A percentile compares a stretch with the other conserved stretches of the same genome.
These are phyloP conservation scores for Ameiurus melas DNA, from an alignment of 2,113 vertebrate species.

Conservation along the genomic window DNA sequence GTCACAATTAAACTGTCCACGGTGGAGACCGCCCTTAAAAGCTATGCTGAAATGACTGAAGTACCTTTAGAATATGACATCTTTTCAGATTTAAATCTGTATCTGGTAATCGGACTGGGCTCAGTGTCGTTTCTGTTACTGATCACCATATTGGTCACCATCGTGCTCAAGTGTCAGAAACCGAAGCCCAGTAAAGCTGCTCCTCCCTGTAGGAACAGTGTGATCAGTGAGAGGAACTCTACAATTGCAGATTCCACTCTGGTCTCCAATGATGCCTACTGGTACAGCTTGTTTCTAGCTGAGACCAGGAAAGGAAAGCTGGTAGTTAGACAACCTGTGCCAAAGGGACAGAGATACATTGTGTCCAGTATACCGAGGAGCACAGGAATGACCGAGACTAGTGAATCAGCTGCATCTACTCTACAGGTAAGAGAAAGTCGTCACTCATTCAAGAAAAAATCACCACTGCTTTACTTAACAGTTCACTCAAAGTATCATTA, in stretches of 20 bases:
- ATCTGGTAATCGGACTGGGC: slow-evolving; percentile 68
- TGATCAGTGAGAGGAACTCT: slow-evolving; percentile 59
- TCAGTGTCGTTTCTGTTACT: slow-evolving; percentile 75
- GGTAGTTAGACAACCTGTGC: slow-evolving; percentile 58
- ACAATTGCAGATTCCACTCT: slow-evolving; percentile 58
- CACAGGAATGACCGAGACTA: slow-evolving; percentile 61
- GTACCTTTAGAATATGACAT: slow-evolving; percentile 62
- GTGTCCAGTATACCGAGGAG: slow-evolving; percentile 64
- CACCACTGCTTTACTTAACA: not conserved
- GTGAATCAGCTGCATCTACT: slow-evolving; percentile 62
- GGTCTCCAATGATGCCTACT: slow-evolving; percentile 62
- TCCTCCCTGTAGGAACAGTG: slow-evolving; percentile 56
- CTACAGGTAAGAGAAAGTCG: slow-evolving; percentile 51
- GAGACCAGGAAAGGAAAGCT: slow-evolving; percentile 61
- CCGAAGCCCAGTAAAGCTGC: slow-evolving; percentile 46
- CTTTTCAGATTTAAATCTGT: slow-evolving; percentile 60
- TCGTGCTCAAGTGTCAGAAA: slow-evolving; percentile 60
- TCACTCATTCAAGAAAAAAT: not conserved
- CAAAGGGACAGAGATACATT: slow-evolving; percentile 54
- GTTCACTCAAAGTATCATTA: not conserved
- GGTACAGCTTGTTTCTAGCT: slow-evolving; percentile 60
- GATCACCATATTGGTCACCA: slow-evolving; percentile 70
- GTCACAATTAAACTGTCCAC: slow-evolving; percentile 73
- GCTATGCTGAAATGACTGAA: slow-evolving; percentile 73
- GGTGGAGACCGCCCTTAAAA: slow-evolving; percentile 77